Conservation (phyloP, 92 coral and sea anemone species). For the Zoanthus sansibaricus region DNA sequence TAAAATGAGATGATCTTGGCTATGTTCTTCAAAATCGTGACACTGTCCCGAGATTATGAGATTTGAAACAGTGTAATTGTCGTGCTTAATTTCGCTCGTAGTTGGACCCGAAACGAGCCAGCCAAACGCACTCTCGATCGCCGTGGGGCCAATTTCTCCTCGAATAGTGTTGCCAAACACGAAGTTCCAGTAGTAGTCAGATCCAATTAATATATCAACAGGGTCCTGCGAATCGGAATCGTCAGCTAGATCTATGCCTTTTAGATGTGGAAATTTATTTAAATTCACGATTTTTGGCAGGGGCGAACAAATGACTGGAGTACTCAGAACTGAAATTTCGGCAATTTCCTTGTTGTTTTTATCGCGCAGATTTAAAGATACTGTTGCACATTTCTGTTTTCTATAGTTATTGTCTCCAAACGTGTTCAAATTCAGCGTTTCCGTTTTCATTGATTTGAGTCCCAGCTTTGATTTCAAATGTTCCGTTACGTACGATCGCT, state of each 20-base stretch:
- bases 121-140: conserved; percentile 66
- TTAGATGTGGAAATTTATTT: conserved; percentile 48
- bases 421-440: conserved; percentile 64
- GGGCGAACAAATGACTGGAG: conserved; percentile 64
- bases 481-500: conserved; percentile 60
- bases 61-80: conserved; percentile 5
- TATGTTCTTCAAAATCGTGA: conserved; percentile 21
- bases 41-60: not conserved
- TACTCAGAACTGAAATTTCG: conserved; percentile 54
- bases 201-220: conserved; percentile 68
- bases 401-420: conserved; percentile 51
- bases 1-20: conserved; percentile 32
- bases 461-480: conserved; percentile 45
- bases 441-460: conserved; percentile 37
- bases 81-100: not conserved
- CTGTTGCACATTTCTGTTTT: conserved; percentile 56
- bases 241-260: too few species aligned
- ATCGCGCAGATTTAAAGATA: conserved; percentile 26
- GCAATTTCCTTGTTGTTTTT: conserved; percentile 23
- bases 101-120: conserved; percentile 74
- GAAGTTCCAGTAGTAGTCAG: conserved; percentile 76
- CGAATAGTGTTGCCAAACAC: conserved; percentile 53
- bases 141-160: conserved; percentile 71
- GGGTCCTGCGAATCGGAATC: conserved; percentile 21
- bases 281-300: conserved; percentile 49